A percentile compares a stretch with the other conserved stretches of the same genome.
These are phyloP conservation scores for Acanthosepion lycidas DNA, from an alignment of 2,888 invertebrate genomes.

Conservation along the genomic window DNA sequence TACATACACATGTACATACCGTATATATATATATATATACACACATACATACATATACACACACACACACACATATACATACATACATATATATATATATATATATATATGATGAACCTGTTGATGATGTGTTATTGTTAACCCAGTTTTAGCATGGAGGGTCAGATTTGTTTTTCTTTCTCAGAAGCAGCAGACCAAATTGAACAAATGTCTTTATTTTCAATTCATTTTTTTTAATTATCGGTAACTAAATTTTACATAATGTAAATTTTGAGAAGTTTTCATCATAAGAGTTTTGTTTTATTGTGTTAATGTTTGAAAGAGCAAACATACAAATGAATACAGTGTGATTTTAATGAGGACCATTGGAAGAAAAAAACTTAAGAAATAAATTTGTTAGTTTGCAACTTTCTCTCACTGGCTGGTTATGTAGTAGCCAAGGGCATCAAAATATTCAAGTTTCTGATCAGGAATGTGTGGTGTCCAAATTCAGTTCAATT, in stretches of 20 bases:
- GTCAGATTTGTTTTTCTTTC: background rate
- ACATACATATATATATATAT: background rate
- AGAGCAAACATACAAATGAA: too few species aligned
- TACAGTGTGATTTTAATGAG: too few species aligned
- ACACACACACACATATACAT: background rate
- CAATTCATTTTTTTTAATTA: background rate
- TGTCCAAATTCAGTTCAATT: conserved; percentile 21
- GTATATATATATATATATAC: background rate
- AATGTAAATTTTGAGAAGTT: background rate
- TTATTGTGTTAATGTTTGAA: background rate
- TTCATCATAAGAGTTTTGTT: background rate
- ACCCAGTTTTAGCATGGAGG: background rate
- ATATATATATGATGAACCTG: background rate
- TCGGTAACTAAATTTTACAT: background rate
- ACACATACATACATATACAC: background rate
- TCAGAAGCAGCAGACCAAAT: background rate
- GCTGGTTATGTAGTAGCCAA: background rate
- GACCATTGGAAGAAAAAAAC: background rate
- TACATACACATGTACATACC: background rate
- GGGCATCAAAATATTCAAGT: background rate
- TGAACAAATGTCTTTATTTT: background rate
- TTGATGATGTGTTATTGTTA: background rate
- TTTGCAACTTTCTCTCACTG: background rate
- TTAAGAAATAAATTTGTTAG: background rate
- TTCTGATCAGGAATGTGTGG: background rate